Conservation (phyloP, 2,113 vertebrate species). For the Cromileptes altivelis region DNA sequence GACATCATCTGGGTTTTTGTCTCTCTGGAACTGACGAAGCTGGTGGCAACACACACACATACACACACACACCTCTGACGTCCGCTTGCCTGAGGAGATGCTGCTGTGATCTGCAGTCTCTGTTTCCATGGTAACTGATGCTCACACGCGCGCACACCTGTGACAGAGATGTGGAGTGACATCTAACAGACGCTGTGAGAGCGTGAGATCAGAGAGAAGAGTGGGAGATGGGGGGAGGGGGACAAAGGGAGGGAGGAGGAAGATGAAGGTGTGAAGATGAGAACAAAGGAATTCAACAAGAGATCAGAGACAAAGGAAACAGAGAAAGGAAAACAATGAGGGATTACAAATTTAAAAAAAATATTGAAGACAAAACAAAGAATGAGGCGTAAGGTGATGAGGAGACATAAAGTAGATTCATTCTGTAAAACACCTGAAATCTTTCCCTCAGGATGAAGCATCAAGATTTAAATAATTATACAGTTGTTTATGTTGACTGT, state of each 20-base stretch:
- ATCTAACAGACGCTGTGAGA: neutral
- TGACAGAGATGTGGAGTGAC: neutral
- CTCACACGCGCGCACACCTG: neutral
- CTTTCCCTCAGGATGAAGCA: no score
- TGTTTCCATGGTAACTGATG: conserved; percentile 27
- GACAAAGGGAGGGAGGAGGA: no score
- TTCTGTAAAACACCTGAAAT: no score
- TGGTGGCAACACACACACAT: no score
- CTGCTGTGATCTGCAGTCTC: conserved; percentile 1
- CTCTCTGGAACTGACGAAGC: neutral
- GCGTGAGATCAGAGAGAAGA: conserved; percentile 2
- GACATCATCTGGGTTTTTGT: neutral
- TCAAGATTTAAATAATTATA: no score
- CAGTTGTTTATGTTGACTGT: no score
- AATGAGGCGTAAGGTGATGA: no score
- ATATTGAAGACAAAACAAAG: neutral
- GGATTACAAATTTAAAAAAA: neutral
- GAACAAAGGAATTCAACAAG: conserved; percentile 20
- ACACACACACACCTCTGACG: no score
- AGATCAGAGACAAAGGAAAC: neutral
- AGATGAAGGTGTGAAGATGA: neutral
- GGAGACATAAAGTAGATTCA: no score
- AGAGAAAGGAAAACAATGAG: neutral
- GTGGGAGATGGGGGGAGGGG: no score
- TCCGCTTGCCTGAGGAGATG: conserved; percentile 15